Percentiles rank a stretch among this genome's conserved stretches.
Conservation (phyloP, 2,113 vertebrate genomes). For the Passer montanus region DNA sequence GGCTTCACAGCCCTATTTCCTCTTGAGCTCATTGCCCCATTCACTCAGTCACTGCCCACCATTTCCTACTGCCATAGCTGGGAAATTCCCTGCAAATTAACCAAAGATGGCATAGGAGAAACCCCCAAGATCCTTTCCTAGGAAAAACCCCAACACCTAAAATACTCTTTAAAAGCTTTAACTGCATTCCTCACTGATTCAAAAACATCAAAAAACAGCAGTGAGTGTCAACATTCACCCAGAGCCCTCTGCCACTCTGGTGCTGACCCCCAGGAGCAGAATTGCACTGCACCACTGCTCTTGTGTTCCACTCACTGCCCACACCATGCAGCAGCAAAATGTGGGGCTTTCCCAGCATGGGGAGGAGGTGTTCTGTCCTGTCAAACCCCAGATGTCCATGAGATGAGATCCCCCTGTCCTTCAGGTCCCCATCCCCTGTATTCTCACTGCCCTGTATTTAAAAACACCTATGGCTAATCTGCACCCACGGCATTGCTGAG, state of each 20-base stretch:
- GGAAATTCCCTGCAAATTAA: background rate
- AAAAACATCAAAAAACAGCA: accelerated
- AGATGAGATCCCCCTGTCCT: background rate
- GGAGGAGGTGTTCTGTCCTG: background rate
- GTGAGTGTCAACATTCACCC: background rate
- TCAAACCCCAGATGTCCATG: background rate
- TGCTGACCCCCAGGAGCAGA: background rate
- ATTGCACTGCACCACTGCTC: background rate
- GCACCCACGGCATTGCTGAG: background rate
- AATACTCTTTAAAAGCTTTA: accelerated
- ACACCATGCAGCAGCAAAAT: background rate
- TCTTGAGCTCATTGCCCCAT: background rate
- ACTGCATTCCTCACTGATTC: background rate
- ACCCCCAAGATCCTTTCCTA: background rate
- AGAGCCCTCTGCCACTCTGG: background rate
- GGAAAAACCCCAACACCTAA: background rate
- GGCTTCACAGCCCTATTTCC: slow-evolving; percentile 25
- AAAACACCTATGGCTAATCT: background rate
- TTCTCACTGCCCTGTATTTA: background rate
- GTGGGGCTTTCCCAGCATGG: background rate
- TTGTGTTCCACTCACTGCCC: background rate
- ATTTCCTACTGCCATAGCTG: background rate
- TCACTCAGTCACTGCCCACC: background rate
- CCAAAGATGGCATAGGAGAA: background rate
- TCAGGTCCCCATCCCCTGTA: background rate